Evolutionary conservation across 2,113 vertebrate genomes (phyloP).

Genomic region (Rhinolophus sinicus): DNA sequence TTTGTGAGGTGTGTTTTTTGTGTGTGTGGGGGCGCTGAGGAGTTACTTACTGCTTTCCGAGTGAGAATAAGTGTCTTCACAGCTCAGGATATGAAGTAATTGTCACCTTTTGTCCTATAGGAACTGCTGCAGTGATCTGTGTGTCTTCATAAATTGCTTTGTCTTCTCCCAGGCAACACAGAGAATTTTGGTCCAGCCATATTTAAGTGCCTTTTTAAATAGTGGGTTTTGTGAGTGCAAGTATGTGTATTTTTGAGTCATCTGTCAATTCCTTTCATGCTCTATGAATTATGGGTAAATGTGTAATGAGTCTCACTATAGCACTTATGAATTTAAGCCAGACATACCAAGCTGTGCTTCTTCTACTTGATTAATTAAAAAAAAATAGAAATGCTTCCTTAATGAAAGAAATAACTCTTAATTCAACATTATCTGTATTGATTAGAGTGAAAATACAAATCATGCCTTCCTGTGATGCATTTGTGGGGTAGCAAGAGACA

Average conservation of each 20-base stretch:
- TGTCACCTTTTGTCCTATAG: not conserved
- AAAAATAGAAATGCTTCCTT: not conserved
- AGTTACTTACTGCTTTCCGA: not conserved
- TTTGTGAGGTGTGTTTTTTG: not conserved
- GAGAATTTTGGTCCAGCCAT: constrained; percentile 28
- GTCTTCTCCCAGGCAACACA: constrained; percentile 25
- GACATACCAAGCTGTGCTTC: not conserved
- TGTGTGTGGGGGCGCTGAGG: not conserved
- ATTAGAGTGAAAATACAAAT: constrained; percentile 56
- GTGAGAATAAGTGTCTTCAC: not conserved
- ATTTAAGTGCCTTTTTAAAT: not conserved
- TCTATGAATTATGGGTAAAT: constrained; percentile 41
- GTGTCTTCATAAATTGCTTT: constrained; percentile 8
- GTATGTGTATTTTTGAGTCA: constrained; percentile 17
- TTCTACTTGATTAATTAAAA: constrained; percentile 48
- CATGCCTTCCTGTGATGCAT: constrained; percentile 32
- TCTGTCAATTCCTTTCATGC: constrained; percentile 35
- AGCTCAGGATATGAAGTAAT: not conserved
- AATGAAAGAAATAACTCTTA: constrained; percentile 57
- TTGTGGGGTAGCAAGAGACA: constrained; percentile 13
- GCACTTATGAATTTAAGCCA: constrained; percentile 60
- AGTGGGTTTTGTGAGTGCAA: not conserved
- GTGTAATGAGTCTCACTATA: constrained; percentile 13
- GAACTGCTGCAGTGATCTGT: constrained; percentile 1
- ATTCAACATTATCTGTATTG: constrained; percentile 4